A percentile compares a stretch with the other conserved stretches of the same genome.
Conservation (phyloP, 2,113 vertebrate species). For the Microcebus tavaratra region DNA sequence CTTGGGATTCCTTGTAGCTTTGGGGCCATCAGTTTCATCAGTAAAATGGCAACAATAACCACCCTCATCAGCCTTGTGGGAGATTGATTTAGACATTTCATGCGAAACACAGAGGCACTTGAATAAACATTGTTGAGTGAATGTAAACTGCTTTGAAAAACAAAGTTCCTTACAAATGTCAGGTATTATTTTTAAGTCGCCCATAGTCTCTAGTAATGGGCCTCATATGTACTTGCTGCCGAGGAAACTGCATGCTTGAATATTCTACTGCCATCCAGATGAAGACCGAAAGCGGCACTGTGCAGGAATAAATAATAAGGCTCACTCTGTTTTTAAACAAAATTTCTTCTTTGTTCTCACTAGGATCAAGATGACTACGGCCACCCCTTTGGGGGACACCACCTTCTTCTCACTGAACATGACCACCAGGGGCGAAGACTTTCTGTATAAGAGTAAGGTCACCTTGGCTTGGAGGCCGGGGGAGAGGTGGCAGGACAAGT, state of each 20-base stretch:
- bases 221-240: not conserved
- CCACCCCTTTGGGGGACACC: slow-evolving; percentile 44
- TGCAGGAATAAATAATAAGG: too few species aligned
- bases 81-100: not conserved
- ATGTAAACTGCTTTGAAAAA: not conserved
- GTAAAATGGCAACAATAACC: not conserved
- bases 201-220: not conserved
- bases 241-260: not conserved
- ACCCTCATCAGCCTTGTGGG: not conserved
- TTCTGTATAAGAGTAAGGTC: slow-evolving; percentile 87
- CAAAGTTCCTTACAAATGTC: not conserved
- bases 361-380: slow-evolving; percentile 82
- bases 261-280: not conserved
- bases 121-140: not conserved
- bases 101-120: not conserved
- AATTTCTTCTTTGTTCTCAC: slow-evolving; percentile 13
- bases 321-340: not conserved
- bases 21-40: not conserved
- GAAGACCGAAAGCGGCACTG: not conserved
- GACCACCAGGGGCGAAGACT: slow-evolving; percentile 81
- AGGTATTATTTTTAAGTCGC: not conserved
- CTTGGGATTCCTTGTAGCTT: not conserved
- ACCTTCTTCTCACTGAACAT: slow-evolving; percentile 73
- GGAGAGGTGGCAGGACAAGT: not conserved
- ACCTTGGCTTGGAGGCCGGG: not conserved